Conservation (phyloP, 2,113 vertebrate species). For the Arvicanthis niloticus region DNA sequence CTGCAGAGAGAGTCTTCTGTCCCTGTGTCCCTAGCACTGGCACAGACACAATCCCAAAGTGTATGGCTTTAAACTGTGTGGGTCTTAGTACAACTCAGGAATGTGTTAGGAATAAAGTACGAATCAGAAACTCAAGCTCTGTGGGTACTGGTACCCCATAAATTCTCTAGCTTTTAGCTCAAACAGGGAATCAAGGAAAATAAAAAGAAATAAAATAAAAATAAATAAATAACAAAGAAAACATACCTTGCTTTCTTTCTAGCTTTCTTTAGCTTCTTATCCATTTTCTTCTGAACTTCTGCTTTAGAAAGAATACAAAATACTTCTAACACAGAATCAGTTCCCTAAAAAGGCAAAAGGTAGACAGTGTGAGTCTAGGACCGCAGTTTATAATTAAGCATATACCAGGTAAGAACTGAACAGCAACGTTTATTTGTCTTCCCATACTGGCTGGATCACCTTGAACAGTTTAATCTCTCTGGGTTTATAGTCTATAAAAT, state of each 20-base stretch:
- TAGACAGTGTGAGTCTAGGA: neutral
- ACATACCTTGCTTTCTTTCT: constrained; percentile 93
- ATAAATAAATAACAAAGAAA: no score
- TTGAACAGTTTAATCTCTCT: neutral
- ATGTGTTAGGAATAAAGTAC: neutral
- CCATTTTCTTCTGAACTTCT: constrained; percentile 92
- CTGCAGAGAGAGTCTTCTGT: neutral
- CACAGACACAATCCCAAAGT: neutral
- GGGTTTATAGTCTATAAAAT: neutral
- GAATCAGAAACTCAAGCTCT: neutral
- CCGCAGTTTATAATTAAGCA: neutral
- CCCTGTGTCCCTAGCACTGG: neutral
- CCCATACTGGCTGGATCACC: neutral
- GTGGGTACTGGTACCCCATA: neutral
- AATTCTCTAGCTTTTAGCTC: neutral
- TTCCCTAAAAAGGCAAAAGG: constrained; percentile 89
- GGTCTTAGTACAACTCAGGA: neutral
- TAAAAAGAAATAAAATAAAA: no score
- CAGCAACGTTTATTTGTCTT: neutral
- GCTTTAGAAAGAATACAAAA: constrained; percentile 93
- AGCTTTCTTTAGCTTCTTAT: constrained; percentile 94
- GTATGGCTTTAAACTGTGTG: neutral
- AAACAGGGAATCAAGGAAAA: neutral
- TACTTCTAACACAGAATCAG: constrained; percentile 92
- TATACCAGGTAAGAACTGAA: neutral